Conservation (phyloP, 2,888 invertebrate genomes). For the Salpingus planirostris region DNA sequence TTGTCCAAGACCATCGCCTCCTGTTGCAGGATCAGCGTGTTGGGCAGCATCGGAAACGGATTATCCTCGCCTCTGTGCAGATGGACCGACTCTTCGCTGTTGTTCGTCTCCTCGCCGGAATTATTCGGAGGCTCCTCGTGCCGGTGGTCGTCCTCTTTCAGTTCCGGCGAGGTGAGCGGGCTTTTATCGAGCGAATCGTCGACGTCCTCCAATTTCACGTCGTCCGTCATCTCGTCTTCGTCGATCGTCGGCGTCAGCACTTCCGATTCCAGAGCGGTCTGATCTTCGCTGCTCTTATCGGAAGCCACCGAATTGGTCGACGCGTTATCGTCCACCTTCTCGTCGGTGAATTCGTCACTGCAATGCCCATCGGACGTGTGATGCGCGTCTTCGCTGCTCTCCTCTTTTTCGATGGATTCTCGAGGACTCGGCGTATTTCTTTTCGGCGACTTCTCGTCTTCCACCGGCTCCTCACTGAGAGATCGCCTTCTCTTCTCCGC, state of each 20-base stretch:
- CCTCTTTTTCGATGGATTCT: background rate
- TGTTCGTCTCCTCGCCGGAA: no score
- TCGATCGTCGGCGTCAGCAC: no score
- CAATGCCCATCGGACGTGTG: no score
- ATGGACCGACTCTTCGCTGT: slow-evolving; percentile 11
- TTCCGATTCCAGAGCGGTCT: no score
- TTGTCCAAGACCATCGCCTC: slow-evolving; percentile 37
- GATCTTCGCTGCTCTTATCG: no score
- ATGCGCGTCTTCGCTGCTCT: no score
- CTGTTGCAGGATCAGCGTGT: slow-evolving; percentile 39
- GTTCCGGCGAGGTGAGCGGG: background rate
- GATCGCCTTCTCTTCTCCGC: slow-evolving; percentile 33
- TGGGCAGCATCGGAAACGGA: slow-evolving; percentile 33
- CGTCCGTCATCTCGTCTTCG: no score
- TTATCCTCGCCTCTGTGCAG: slow-evolving; percentile 16
- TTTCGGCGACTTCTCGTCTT: slow-evolving; percentile 28
- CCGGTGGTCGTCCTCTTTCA: background rate
- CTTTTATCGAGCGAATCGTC: background rate
- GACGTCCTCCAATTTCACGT: no score
- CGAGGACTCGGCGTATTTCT: slow-evolving; percentile 31
- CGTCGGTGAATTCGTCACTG: no score
- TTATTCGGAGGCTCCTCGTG: background rate
- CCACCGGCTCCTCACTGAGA: slow-evolving; percentile 26
- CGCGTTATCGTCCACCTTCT: no score
- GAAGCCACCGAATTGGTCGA: no score